Evolutionary conservation across 2,888 invertebrate genomes (phyloP), one percentile per base, ranked within the genome.

Genomic region (Hydraecia micacea): DNA sequence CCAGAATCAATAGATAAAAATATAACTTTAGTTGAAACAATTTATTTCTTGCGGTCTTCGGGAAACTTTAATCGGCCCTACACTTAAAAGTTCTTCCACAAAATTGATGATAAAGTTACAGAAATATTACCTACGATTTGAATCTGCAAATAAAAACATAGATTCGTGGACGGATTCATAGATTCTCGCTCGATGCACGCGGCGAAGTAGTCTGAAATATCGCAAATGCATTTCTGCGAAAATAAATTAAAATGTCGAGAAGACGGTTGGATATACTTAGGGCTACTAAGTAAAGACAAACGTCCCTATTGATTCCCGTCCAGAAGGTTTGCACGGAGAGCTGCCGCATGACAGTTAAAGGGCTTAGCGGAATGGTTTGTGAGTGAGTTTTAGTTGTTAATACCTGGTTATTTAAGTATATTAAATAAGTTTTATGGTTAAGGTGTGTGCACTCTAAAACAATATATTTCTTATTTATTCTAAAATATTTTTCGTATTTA

Each of bases 361-460:
- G n/a, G 55, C 77, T 76, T 63, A n/a, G 39, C 39, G 15, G 9
- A 32, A 32, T 3, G 15, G 55, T n/a, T 65, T 42, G 25, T 39
- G 52, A 1, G 25, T 36, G 13, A 63, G 32, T 65, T 21, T n/a
- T 39, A 49, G 11, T 28, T 25, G 0, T 42, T 36, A 13, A 32
- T 28, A 25, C 28, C 5, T 49, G 1, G 6, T 32, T 58, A 32
- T 69, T 60, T 69, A n/a, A 49, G 21, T 75, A 9, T 66, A 69
- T 68, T 32, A 60, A 78, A 72, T 71, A 72, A 63, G 36, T 60
- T 36, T 36, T 25, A n/a, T 68, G 28, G 3, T 65, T 63, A 15
- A 15, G 32, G 63, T 66, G 46, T 71, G 62, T 68, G 72, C 39
- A 39, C n/a, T 21, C 6, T 49, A 42, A 78, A 62, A 36, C 9